Evolutionary conservation across 2,888 invertebrate genomes (phyloP), one percentile per base, ranked within the genome.

Genomic region (Cenopis cana): DNA sequence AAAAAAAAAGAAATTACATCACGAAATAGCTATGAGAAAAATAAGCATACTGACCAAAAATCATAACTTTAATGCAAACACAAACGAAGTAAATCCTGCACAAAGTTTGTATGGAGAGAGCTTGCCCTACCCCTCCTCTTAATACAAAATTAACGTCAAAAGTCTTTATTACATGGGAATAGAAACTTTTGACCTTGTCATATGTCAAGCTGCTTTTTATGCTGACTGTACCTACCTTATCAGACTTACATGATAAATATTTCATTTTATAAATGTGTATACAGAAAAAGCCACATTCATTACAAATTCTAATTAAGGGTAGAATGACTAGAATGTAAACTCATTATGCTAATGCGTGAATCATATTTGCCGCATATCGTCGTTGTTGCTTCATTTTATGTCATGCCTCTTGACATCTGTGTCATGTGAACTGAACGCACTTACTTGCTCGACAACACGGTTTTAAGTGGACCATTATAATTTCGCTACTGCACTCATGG

Each of bases 331-430:
- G 64, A 10, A 52, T 38, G 52, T 36, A 54, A 52, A 18, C 64
- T 64, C 38, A 64, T 54, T 64, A 64, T 64, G 52, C 50, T 54
- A 36, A 54, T 64, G 64, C 24, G 38, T 24, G 64, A 64, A 38
- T 64, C 64, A 64, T 54, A 38, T 38, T 52, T 50, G 20, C 36
- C 20, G 3, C 36, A 38, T 33, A 52, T 9, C 20, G 52, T 38
- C 20, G 36, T 10, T 1, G 55, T 29, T 14, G 14, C 52, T 52
- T 20, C 49, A 36, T 52, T 38, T 36, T 52, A 54, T 20, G 49
- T 20, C 20, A 14, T 36, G 50, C 5, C 8, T 33, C 18, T 20
- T 54, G 64, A 64, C 64, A 64, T 64, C 52, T 64, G 52, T 52
- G 52, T 46, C 46, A 46, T 24, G 46, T 60, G 41, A 46, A 46